phyloP scores from a whole-genome alignment of 2,888 invertebrate species.

The Agriopis aurantiaria region DNA sequence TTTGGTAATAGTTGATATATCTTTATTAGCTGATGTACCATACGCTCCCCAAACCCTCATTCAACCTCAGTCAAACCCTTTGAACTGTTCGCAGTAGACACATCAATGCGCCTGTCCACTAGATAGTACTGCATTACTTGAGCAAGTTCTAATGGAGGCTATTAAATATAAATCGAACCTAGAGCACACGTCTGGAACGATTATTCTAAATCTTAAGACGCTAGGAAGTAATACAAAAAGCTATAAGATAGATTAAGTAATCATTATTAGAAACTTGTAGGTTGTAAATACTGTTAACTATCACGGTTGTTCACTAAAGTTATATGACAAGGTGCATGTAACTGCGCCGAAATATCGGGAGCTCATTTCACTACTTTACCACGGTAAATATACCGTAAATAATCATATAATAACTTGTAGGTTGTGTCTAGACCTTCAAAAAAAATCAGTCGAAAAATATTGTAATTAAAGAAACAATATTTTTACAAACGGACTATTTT shows the following conservation, averaged over 20 bases:
- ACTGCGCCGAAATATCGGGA: too few relatives aligned
- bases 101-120: constrained; percentile 19
- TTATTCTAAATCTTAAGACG: constrained; percentile 18
- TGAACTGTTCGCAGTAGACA: constrained; percentile 15
- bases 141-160: constrained; percentile 17
- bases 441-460: background rate
- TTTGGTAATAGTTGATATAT: background rate
- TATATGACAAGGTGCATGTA: too few relatives aligned
- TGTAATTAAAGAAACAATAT: background rate
- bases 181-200: constrained; percentile 13
- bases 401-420: background rate
- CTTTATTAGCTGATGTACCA: constrained; percentile 8
- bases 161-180: constrained; percentile 30
- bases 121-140: constrained; percentile 6
- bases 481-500: too few relatives aligned
- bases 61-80: constrained; percentile 19
- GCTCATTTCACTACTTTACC: too few relatives aligned
- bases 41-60: background rate
- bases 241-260: constrained; percentile 10
- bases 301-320: too few relatives aligned
- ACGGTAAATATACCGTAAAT: too few relatives aligned
- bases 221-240: constrained; percentile 9
- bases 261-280: background rate
- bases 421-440: background rate
- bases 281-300: background rate